Conservation (phyloP, 2,797 vertebrate genomes). For the Neosalanx taihuensis region DNA sequence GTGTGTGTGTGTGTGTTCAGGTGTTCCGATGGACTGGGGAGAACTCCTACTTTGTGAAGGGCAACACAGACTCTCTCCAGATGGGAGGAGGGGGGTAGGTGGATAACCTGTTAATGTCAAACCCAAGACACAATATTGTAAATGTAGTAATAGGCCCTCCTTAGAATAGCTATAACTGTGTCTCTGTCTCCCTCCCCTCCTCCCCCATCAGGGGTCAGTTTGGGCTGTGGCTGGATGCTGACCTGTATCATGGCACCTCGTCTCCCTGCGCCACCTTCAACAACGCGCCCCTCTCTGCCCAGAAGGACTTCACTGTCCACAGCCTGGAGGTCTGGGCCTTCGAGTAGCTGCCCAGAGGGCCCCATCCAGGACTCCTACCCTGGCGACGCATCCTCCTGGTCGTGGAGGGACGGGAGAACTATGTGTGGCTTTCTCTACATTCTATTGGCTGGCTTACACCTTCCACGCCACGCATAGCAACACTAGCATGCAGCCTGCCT, state of each 20-base stretch:
- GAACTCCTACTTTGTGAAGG: slow-evolving; percentile 98
- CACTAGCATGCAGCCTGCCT: slow-evolving; percentile 65
- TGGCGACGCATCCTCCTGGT: slow-evolving; percentile 16
- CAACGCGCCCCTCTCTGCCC: slow-evolving; percentile 89
- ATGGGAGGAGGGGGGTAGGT: slow-evolving; percentile 96
- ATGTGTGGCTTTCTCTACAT: slow-evolving; percentile 38
- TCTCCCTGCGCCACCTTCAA: slow-evolving; percentile 94
- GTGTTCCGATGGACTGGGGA: slow-evolving; percentile 96
- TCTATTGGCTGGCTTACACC: slow-evolving; percentile 60
- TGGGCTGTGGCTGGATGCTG: slow-evolving; percentile 95
- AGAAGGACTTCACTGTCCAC: slow-evolving; percentile 96
- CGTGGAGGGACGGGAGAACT: slow-evolving; percentile 27
- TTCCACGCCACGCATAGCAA: slow-evolving; percentile 42
- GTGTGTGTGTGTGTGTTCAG: slow-evolving; percentile 63
- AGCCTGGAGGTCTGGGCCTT: slow-evolving; percentile 93
- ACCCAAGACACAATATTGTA: not conserved
- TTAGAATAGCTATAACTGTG: not conserved
- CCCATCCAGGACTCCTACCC: too few species aligned
- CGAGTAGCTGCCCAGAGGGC: slow-evolving; percentile 53
- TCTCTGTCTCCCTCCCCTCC: slow-evolving; percentile 5
- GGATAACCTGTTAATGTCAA: not conserved
- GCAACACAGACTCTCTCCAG: slow-evolving; percentile 90
- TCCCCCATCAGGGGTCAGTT: slow-evolving; percentile 81
- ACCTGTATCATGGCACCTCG: slow-evolving; percentile 92
- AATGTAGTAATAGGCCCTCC: not conserved